Base-by-base conservation (phyloP, 2,113 vertebrate genomes). In the Anoura caudifer region DNA sequence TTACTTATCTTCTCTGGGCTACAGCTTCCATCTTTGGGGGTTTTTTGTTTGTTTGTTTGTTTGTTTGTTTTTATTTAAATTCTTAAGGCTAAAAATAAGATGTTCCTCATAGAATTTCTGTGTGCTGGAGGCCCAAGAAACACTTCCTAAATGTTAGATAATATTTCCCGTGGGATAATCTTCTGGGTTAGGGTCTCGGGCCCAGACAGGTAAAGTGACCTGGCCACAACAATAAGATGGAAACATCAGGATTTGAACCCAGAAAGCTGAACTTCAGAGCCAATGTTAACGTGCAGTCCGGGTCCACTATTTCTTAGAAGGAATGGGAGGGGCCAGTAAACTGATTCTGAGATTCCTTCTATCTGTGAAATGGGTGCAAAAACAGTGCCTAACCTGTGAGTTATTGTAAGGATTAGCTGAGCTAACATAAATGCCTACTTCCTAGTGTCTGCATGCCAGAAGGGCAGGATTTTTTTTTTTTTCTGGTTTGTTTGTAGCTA, bases 211-310 rank as follows among this genome's bases (percentile, higher is more conserved):
- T 50, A 22, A n/a, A 80, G 69, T 45, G 16, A 70, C 10, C 52
- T 77, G 76, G 16, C 33, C 45, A 24, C 1, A 69, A 15, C 50
- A 41, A 85, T 45, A 31, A 59, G 69, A 6, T 65, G 75, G 36
- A 47, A 69, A 28, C 11, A 14, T 17, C 31, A 13, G 59, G 52
- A 31, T 26, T 54, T 82, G 67, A 94, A 87, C 16, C n/a, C n/a
- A 79, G 54, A 22, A 36, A 95, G 87, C 80, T 4, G 1, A 4
- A 77, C 59, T 94, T 59, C 20, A 10, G 59, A 75, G 73, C 6
- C 1, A 65, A 0, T 0, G 22, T 59, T 15, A 73, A 54, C 0
- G 24, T 77, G 2, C 24, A 61, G 33, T 59, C 0, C 0, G 79
- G 41, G 33, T 87, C 19, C 12, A 4, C 47, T 31, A 2, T 7